Evolutionary conservation across 2,888 invertebrate species (phyloP).

Genomic region (Troilus luridus): DNA sequence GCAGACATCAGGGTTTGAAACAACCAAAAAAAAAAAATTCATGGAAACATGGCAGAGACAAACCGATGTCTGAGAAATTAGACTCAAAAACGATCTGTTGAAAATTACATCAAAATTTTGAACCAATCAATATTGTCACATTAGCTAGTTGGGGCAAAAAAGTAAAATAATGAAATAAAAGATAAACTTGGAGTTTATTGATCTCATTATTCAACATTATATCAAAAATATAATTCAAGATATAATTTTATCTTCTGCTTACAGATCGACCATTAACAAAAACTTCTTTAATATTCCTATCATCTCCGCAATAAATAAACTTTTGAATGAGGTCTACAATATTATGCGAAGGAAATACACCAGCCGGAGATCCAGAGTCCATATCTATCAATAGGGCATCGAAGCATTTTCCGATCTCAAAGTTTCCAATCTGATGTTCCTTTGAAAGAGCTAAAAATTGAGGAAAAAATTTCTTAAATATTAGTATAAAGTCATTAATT

Average conservation of each 20-base stretch:
- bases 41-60: no score
- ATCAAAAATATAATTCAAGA: background rate
- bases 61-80: no score
- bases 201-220: background rate
- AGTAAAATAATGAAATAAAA: no score
- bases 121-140: no score
- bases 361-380: constrained; percentile 67
- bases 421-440: constrained; percentile 83
- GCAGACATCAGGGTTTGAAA: no score
- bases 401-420: constrained; percentile 85
- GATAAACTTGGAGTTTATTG: background rate
- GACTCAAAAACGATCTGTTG: no score
- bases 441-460: constrained; percentile 80
- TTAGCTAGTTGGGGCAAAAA: no score
- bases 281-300: constrained; percentile 83
- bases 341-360: constrained; percentile 69
- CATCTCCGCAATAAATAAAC: constrained; percentile 85
- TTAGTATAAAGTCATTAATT: background rate
- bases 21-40: no score
- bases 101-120: no score
- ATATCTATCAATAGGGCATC: constrained; percentile 87
- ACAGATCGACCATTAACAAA: constrained; percentile 78
- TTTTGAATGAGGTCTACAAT: constrained; percentile 79
- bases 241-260: constrained; percentile 9
- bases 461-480: background rate